Conservation (phyloP, 2,888 invertebrate species). For the Graphium colonna region DNA sequence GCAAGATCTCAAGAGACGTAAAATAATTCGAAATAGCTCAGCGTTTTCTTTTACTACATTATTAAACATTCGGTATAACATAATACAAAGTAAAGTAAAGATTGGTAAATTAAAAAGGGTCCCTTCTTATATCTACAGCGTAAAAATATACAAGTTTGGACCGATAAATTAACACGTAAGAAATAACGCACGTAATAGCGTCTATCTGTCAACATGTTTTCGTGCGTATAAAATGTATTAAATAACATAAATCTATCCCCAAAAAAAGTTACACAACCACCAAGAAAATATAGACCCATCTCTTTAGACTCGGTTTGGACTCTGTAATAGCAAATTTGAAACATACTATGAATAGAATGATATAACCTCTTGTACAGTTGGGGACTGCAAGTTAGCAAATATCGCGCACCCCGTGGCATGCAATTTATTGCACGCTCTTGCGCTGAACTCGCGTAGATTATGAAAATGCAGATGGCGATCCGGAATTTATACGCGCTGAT, state of each 20-base stretch:
- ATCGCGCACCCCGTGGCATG: constrained; percentile 60
- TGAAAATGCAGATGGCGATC: constrained; percentile 51
- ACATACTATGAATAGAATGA: constrained; percentile 62
- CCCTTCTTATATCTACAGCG: constrained; percentile 26
- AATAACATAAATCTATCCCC: constrained; percentile 68
- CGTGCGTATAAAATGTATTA: constrained; percentile 77
- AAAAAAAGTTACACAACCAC: constrained; percentile 32
- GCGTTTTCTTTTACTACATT: no score
- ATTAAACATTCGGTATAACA: no score
- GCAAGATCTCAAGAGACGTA: no score
- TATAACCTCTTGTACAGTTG: constrained; percentile 53
- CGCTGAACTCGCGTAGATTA: constrained; percentile 54
- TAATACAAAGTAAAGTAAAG: no score
- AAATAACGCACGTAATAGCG: constrained; percentile 62
- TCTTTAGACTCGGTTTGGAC: constrained; percentile 37
- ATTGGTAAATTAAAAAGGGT: no score
- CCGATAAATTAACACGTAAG: constrained; percentile 43
- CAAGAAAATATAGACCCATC: no score
- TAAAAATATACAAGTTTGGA: constrained; percentile 24
- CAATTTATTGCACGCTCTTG: constrained; percentile 63
- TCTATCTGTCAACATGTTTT: constrained; percentile 52
- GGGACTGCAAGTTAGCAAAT: constrained; percentile 66
- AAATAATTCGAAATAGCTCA: no score
- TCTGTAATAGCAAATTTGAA: constrained; percentile 48
- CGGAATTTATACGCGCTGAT: constrained; percentile 39